These are phyloP conservation scores for Apodemia mormo DNA, from an alignment of 2,888 invertebrate genomes.

Conservation along the genomic window DNA sequence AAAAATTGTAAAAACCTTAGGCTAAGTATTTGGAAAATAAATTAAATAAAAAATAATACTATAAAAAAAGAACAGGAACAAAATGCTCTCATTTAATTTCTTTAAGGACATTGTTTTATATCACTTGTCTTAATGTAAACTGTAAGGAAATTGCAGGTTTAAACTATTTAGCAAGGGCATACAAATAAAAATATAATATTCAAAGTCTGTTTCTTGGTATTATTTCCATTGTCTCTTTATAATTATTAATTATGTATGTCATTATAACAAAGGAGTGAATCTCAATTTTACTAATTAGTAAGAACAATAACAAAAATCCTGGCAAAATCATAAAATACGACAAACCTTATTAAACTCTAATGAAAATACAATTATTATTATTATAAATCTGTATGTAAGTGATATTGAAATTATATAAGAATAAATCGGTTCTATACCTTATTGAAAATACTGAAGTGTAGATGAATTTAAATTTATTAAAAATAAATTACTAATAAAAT, in stretches of 20 bases:
- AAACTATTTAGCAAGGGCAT: neutral
- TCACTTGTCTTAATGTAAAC: too few species aligned
- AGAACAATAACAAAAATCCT: neutral
- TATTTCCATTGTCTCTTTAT: neutral
- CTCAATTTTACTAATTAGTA: neutral
- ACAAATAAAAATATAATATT: neutral
- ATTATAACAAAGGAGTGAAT: neutral
- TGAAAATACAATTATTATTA: neutral
- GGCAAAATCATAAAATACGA: neutral
- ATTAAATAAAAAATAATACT: too few species aligned
- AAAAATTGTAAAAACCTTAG: too few species aligned
- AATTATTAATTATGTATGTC: neutral
- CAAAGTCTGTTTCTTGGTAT: neutral
- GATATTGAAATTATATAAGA: neutral
- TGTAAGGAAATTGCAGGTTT: neutral
- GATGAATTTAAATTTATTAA: conserved; percentile 6
- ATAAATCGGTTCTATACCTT: neutral
- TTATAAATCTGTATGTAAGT: neutral
- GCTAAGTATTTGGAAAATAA: too few species aligned
- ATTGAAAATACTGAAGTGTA: neutral
- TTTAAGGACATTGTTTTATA: too few species aligned
- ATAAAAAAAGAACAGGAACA: too few species aligned
- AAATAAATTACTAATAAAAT: conserved; percentile 27
- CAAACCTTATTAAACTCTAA: neutral
- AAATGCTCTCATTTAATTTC: too few species aligned